A percentile compares a stretch with the other conserved stretches of the same genome.
phyloP scores from a whole-genome alignment of 2,113 vertebrate genomes.

The Boulengeromyrus knoepffleri region DNA sequence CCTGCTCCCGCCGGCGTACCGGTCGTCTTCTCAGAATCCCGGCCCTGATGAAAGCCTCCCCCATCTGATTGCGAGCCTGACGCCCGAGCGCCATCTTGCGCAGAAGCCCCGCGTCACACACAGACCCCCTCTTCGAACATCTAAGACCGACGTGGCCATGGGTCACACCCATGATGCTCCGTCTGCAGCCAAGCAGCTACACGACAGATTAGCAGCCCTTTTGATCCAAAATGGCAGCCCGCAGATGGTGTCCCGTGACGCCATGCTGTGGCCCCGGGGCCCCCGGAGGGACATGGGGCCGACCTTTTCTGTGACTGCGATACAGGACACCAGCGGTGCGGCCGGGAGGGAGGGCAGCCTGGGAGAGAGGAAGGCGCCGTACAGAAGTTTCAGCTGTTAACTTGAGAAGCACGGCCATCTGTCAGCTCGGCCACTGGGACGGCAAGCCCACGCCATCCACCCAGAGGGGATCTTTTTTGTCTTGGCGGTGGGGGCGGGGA shows the following conservation, averaged over 20 bases:
- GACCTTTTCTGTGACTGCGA: background rate
- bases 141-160: background rate
- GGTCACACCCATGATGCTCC: background rate
- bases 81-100: too few relatives aligned
- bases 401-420: background rate
- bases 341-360: background rate
- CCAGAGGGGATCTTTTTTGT: background rate
- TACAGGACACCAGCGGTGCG: background rate
- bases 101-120: background rate
- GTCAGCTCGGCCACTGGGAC: background rate
- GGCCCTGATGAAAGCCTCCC: background rate
- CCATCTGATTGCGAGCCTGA: too few relatives aligned
- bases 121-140: background rate
- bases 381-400: background rate
- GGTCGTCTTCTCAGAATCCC: background rate
- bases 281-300: background rate
- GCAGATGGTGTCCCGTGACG: background rate
- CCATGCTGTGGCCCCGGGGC: background rate
- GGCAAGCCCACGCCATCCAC: background rate
- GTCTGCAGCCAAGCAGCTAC: background rate
- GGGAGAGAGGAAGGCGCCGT: background rate
- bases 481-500: background rate
- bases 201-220: background rate
- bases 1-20: background rate
- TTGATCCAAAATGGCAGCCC: background rate